Base-by-base conservation (phyloP, 2,113 vertebrate genomes). In the Ciconia maguari region DNA sequence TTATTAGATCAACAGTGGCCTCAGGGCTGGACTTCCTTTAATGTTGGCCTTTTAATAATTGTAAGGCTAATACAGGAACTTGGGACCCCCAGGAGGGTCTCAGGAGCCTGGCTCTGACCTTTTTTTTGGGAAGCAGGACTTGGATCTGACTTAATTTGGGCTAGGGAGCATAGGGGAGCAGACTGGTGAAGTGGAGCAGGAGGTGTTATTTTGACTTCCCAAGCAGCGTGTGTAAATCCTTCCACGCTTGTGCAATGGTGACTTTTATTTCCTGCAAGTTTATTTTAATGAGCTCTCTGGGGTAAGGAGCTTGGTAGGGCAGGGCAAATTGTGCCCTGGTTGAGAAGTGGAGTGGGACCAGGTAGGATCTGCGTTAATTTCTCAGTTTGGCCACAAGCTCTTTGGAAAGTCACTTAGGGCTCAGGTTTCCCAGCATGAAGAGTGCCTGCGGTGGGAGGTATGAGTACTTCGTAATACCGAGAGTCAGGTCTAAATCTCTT, bases 1-100 rank as follows among this genome's bases (percentile, higher is more conserved):
- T 97, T 97, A 97, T 97, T 97, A 96, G 95, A 96, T 98, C 94
- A 96, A 94, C 94, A 93, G 96, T 94, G 95, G 94, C 95, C 91
- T 96, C 71, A 75, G 92, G 93, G 93, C 93, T 97, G 96, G 95
- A 93, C 95, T 97, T 96, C 71, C 89, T 97, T 96, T 96, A 91
- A 89, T 95, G 82, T 93, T 96, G 96, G 90, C 49, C 61, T 95
- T 96, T 93, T 72, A 90, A 89, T 93, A 96, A 96, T 82, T 87
- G 81, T 68, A 93, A 95, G 74, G 66, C 75, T 96, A 96, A 90
- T 95, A 93, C 77, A 90, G 94, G 81, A 95, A 94, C 88, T 90
- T 91, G 75, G 90, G 92, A 93, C 86, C 78, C 75, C 61, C 88
- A 88, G 74, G 87, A 95, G n/a, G 72, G 78, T 88, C 89, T 94